Evolutionary conservation across 2,113 vertebrate genomes (phyloP), one percentile per base, ranked within the genome.

Genomic region (Aythya baeri): DNA sequence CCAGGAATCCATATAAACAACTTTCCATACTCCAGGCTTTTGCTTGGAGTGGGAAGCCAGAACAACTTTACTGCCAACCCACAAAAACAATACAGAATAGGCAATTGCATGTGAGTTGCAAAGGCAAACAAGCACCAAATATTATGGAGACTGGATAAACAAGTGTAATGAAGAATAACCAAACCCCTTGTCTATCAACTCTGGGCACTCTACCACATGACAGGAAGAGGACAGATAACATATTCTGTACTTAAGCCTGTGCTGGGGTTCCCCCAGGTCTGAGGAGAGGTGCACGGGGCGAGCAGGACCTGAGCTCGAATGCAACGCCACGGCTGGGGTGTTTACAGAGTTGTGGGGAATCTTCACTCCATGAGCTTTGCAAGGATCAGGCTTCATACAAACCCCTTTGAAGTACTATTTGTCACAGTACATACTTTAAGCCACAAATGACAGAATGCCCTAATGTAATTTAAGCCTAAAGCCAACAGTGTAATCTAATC

Each of bases 131-230:
- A 23, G 61, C 27, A 93, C 54, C 83, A 86, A 86, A 72, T 50
- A 76, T 93, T 92, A 94, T 29, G n/a, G 52, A 95, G 38, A 86
- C n/a, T 88, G 86, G 88, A 88, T 55, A 96, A 95, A 93, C 84
- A 94, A 95, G 77, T 68, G 70, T 65, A 88, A 65, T 86, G 83
- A 74, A 91, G 78, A 78, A 89, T 72, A 96, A 92, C 52, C 61
- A 91, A 93, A 79, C 79, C 34, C 67, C 84, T 78, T 96, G 44
- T 43, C 54, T 68, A 46, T 57, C 70, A 73, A 29, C 44, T 62
- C 12, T 2, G 54, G 74, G 25, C 76, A 71, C 17, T 62, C 11
- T 26, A n/a, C 34, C 85, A 18, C 54, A 5, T 21, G 83, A 58
- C 32, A 94, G 86, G 81, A 94, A 91, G 38, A 85, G 50, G 55